phyloP scores from a whole-genome alignment of 2,888 invertebrate species.

The Exocentrus adspersus region DNA sequence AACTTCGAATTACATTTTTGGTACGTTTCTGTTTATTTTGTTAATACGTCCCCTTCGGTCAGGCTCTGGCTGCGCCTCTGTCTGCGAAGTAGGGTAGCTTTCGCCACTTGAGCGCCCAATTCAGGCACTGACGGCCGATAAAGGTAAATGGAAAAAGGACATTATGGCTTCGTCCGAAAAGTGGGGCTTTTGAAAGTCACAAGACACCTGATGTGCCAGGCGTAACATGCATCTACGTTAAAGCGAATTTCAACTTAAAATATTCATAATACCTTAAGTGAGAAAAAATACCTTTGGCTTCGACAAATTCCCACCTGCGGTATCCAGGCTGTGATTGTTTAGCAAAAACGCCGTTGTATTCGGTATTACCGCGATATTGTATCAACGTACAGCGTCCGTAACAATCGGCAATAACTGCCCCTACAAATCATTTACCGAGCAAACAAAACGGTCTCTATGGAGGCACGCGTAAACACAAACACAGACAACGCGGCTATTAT shows the following conservation, averaged over 20 bases:
- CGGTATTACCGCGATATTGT: background rate
- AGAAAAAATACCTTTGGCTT: too few species aligned
- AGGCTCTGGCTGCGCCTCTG: too few species aligned
- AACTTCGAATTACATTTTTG: too few species aligned
- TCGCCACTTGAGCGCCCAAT: conserved; percentile 25
- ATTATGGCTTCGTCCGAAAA: conserved; percentile 11
- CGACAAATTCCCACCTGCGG: background rate
- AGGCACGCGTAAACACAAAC: background rate
- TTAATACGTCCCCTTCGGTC: conserved; percentile 6
- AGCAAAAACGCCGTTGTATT: background rate
- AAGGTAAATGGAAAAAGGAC: conserved; percentile 15
- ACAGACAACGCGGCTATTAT: background rate
- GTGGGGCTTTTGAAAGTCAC: too few species aligned
- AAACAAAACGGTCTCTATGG: background rate
- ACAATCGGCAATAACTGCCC: background rate
- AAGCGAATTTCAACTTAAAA: too few species aligned
- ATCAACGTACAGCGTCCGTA: background rate
- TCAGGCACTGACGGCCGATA: conserved; percentile 9
- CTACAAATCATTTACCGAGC: background rate
- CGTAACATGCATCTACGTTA: too few species aligned
- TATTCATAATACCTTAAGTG: too few species aligned
- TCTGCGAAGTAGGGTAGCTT: too few species aligned
- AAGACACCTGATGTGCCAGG: too few species aligned
- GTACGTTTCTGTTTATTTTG: too few species aligned
- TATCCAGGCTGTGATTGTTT: background rate